Evolutionary conservation across 2,888 invertebrate genomes (phyloP).

Genomic region (Pachymerium ferrugineum): DNA sequence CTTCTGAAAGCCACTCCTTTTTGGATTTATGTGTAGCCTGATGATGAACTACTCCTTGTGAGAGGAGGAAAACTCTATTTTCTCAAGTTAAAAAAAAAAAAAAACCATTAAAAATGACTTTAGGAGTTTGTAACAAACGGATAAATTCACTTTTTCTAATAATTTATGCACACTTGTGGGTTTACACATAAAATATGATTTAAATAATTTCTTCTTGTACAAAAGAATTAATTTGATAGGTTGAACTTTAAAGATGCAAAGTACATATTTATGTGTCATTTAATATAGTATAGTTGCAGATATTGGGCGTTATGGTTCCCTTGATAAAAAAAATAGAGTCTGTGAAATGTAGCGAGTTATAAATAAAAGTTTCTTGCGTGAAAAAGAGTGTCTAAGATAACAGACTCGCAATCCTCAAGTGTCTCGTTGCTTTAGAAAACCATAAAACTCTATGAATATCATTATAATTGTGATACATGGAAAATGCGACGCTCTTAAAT

Average conservation of each 20-base stretch:
- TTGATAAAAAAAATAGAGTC: background rate
- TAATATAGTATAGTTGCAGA: slow-evolving; percentile 6
- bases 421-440: background rate
- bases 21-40: background rate
- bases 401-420: background rate
- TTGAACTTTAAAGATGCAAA: slow-evolving; percentile 23
- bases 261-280: slow-evolving; percentile 9
- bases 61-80: background rate
- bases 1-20: background rate
- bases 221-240: background rate
- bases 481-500: no score
- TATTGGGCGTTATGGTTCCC: background rate
- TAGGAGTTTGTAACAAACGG: no score
- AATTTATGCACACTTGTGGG: no score
- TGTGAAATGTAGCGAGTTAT: slow-evolving; percentile 20
- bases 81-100: background rate
- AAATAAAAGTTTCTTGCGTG: slow-evolving; percentile 13
- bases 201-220: background rate
- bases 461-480: slow-evolving; percentile 22
- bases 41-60: slow-evolving; percentile 7
- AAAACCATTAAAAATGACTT: no score
- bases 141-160: background rate
- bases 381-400: background rate
- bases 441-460: slow-evolving; percentile 2
- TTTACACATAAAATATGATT: background rate